Base-by-base conservation (phyloP, 2,888 invertebrate species). In the Meloe dianella region DNA sequence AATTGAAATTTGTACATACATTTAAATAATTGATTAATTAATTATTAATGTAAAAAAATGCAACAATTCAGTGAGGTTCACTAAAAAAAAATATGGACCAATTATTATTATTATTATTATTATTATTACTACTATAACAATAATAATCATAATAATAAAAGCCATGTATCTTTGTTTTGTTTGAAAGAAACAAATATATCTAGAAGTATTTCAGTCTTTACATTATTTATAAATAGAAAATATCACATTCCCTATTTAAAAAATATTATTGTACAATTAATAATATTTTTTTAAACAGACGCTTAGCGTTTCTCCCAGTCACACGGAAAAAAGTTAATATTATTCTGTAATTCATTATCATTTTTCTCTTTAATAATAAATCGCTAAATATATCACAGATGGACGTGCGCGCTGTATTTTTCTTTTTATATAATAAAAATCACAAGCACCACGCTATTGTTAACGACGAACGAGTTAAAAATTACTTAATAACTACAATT, bases 121-220 rank as follows among this genome's bases (percentile, higher is more conserved):
- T n/a, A n/a, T n/a, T n/a, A n/a, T n/a, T n/a, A n/a, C n/a, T n/a
- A n/a, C n/a, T n/a, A n/a, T n/a, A n/a, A n/a, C n/a, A n/a, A n/a
- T n/a, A n/a, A 56, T 61, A 61, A 64, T 59, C 41, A 60, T 58
- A 64, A 57, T 47, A 59, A 65, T 60, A 24, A 65, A 62, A 63
- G 57, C 57, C 60, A 32, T 60, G 57, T 41, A 60, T 60, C 57
- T 63, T 57, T 61, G 51, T 57, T 63, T 62, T 35, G 58, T 76
- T 75, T 79, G 79, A 79, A 81, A 81, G 79, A 81, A n/a, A n/a
- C n/a, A n/a, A 82, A 82, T 80, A 82, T 81, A 82, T 80, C 78
- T 80, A 81, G 69, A 69, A 74, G 73, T 81, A 81, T 82, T 83
- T 85, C 85, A 85, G 85, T 85, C 85, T 85, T 84, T 82, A 61